These are phyloP conservation scores for Smittia sp. DNA, from an alignment of 2,888 invertebrate genomes.

Conservation along the genomic window DNA sequence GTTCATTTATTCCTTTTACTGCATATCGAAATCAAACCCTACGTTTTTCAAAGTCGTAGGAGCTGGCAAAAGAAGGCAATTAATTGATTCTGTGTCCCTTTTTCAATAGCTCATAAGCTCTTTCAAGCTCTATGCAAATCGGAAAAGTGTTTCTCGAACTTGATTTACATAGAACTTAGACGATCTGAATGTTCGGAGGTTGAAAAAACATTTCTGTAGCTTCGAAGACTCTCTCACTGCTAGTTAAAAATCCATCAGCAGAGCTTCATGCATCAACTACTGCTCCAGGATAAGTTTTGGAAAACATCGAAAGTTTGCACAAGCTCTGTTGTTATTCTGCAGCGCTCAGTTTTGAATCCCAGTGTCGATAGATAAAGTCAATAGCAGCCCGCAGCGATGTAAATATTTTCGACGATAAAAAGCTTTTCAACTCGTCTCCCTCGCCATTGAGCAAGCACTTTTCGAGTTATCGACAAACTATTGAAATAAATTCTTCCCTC, in stretches of 20 bases:
- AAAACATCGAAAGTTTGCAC: not conserved
- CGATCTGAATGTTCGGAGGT: too few relatives aligned
- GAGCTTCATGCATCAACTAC: too few relatives aligned
- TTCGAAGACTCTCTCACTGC: too few relatives aligned
- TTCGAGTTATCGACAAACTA: slow-evolving; percentile 28
- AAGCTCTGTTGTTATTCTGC: not conserved
- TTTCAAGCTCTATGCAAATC: too few relatives aligned
- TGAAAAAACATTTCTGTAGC: too few relatives aligned
- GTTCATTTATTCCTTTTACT: not conserved
- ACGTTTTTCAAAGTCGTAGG: not conserved
- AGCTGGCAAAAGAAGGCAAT: not conserved
- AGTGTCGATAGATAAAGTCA: slow-evolving; percentile 9
- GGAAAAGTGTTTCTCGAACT: not conserved
- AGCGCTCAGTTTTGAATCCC: not conserved
- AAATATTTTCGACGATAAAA: not conserved
- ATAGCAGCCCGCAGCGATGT: not conserved
- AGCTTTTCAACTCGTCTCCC: too few relatives aligned
- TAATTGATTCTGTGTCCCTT: not conserved
- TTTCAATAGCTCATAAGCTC: not conserved
- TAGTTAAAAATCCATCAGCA: too few relatives aligned
- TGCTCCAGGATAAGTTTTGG: not conserved
- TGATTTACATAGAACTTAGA: too few relatives aligned
- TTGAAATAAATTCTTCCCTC: slow-evolving; percentile 26
- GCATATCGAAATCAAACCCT: not conserved
- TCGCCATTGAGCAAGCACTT: too few relatives aligned